These are phyloP conservation scores for Zaprionus bogoriensis DNA, from an alignment of 2,888 invertebrate species.

Conservation along the genomic window DNA sequence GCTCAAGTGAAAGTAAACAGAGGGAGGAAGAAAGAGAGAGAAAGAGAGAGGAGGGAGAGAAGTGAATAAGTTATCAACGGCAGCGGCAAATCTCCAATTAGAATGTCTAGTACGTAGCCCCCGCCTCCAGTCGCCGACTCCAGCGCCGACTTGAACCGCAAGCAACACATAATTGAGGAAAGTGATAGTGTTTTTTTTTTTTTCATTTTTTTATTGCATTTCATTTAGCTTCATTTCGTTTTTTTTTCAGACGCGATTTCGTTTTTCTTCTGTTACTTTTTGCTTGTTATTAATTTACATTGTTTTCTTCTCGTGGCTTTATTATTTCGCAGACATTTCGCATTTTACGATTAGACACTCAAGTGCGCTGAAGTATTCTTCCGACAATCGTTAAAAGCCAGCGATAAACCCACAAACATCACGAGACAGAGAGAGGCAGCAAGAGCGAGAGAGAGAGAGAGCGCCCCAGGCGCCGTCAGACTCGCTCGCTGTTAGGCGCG, in stretches of 20 bases:
- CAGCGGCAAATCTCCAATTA: conserved; percentile 61
- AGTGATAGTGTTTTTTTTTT: conserved; percentile 69
- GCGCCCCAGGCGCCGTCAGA: conserved; percentile 29
- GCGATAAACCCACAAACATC: conserved; percentile 33
- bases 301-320: conserved; percentile 44
- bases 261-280: conserved; percentile 45
- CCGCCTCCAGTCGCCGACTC: conserved; percentile 9
- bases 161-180: conserved; percentile 66
- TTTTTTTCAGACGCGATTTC: conserved; percentile 49
- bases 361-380: conserved; percentile 70
- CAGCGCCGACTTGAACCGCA: conserved; percentile 13
- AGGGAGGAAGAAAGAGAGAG: not conserved
- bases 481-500: no score
- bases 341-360: conserved; percentile 67
- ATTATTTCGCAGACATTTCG: conserved; percentile 69
- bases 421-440: conserved; percentile 5
- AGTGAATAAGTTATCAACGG: conserved; percentile 53
- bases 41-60: conserved; percentile 19
- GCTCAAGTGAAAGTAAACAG: conserved; percentile 29
- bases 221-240: conserved; percentile 39
- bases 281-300: conserved; percentile 22
- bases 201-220: conserved; percentile 12
- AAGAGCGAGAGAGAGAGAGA: conserved; percentile 4
- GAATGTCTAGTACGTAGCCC: conserved; percentile 56
- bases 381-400: conserved; percentile 61